A percentile compares a stretch with the other conserved stretches of the same genome.
Conservation (phyloP, 2,888 invertebrate genomes). For the Anodontia alba region DNA sequence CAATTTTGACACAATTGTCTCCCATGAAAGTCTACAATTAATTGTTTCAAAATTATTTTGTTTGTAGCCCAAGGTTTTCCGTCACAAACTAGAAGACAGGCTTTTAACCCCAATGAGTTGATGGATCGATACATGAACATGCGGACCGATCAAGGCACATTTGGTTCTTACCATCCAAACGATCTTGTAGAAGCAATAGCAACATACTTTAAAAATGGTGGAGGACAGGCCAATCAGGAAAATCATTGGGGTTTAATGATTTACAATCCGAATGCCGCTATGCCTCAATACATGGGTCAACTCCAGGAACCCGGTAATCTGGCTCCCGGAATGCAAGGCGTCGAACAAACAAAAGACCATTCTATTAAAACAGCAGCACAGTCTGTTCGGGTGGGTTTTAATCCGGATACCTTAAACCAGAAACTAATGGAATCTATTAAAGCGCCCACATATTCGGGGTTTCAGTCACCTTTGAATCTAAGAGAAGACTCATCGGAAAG, state of each 20-base stretch:
- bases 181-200: slow-evolving; percentile 49
- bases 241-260: slow-evolving; percentile 45
- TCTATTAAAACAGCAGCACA: background rate
- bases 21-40: too few relatives aligned
- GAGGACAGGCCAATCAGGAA: background rate
- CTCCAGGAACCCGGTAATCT: slow-evolving; percentile 34
- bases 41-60: too few relatives aligned
- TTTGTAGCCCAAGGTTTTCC: background rate
- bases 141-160: slow-evolving; percentile 53
- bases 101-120: slow-evolving; percentile 54
- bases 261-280: slow-evolving; percentile 54
- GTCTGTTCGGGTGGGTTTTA: slow-evolving; percentile 16
- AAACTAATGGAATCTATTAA: slow-evolving; percentile 33
- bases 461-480: background rate
- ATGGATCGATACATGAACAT: slow-evolving; percentile 59
- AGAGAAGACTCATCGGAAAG: background rate
- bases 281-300: slow-evolving; percentile 44
- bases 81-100: slow-evolving; percentile 11
- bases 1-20: too few relatives aligned
- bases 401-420: slow-evolving; percentile 47
- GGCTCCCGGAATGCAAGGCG: slow-evolving; percentile 19
- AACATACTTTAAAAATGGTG: slow-evolving; percentile 40
- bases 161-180: slow-evolving; percentile 59
- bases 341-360: background rate
- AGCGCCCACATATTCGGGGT: slow-evolving; percentile 4